These are phyloP conservation scores for Selene dorsalis DNA, from an alignment of 2,797 vertebrate genomes.

Conservation along the genomic window DNA sequence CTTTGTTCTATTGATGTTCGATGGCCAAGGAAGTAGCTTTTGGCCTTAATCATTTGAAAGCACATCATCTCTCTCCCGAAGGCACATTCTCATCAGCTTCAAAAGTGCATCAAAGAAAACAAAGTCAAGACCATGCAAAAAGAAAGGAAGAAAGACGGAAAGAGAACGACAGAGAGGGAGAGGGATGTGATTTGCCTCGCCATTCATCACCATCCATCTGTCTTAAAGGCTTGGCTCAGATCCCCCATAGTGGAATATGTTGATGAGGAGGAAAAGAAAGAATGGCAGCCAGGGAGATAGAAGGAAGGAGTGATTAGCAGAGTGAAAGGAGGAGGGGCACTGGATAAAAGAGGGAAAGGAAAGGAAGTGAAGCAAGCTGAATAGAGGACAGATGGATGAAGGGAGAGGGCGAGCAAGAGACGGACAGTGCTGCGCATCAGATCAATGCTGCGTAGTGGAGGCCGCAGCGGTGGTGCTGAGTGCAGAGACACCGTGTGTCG, in stretches of 20 bases:
- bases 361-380: constrained; percentile 58
- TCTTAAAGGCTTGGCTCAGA: constrained; percentile 73
- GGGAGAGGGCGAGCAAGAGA: constrained; percentile 46
- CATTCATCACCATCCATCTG: constrained; percentile 74
- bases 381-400: constrained; percentile 61
- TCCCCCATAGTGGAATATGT: constrained; percentile 67
- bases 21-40: constrained; percentile 67
- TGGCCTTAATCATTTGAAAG: constrained; percentile 67
- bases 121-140: constrained; percentile 58
- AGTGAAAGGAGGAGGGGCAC: constrained; percentile 55
- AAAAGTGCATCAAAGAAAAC: constrained; percentile 73
- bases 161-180: constrained; percentile 29
- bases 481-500: constrained; percentile 53
- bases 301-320: constrained; percentile 66
- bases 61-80: constrained; percentile 57
- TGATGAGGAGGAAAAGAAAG: constrained; percentile 64
- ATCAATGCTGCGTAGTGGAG: constrained; percentile 61
- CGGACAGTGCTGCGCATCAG: constrained; percentile 52
- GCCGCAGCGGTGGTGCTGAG: constrained; percentile 47
- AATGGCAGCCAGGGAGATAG: constrained; percentile 45
- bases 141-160: constrained; percentile 42
- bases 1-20: constrained; percentile 63
- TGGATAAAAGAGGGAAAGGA: constrained; percentile 57
- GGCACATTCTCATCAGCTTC: constrained; percentile 66
- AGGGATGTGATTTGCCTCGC: constrained; percentile 56